Evolutionary conservation across 2,113 vertebrate genomes (phyloP), one percentile per base, ranked within the genome.

Genomic region (Periophthalmodon schlosseri): DNA sequence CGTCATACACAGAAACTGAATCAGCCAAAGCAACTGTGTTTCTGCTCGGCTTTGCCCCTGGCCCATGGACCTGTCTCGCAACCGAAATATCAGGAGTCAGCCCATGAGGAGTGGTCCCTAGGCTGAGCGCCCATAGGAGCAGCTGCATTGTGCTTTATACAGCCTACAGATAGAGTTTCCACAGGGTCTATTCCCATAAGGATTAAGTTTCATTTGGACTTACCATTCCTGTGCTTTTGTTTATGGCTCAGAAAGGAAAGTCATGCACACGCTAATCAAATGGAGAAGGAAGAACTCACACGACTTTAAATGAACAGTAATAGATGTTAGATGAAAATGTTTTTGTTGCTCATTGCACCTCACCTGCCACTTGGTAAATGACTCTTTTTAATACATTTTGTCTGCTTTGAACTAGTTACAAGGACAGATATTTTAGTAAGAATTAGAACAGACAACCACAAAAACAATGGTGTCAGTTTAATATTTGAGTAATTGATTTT

Each of bases 121-220:
- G 72, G 68, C 70, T 20, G 36, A 24, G 73, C 79, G 61, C 78
- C 49, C 49, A 67, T 73, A 67, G 47, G 69, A 78, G 80, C 88
- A 79, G 84, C 83, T 81, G 84, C 79, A 75, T 87, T 88, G 84
- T 87, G 13, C 76, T 85, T 72, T 7, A 73, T 15, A 69, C 68
- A 52, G 69, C 34, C 21, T 63, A 11, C 39, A 6, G 76, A 69
- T 85, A 18, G 72, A 68, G 80, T 87, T 89, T 77, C 84, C 77
- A 70, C 50, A 54, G 56, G 20, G 24, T 47, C 47, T 60, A 70
- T 86, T 91, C 89, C 79, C 85, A 87, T 68, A 75, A 50, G 44
- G 81, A 33, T 90, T 13, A 20, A 16, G 75, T 91, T 90, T 81
- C 89, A 76, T 36, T 21, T n/a, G 67, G 69, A 78, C 61, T 64